Conservation (phyloP, 2,797 vertebrate species). For the Platalea minor region DNA sequence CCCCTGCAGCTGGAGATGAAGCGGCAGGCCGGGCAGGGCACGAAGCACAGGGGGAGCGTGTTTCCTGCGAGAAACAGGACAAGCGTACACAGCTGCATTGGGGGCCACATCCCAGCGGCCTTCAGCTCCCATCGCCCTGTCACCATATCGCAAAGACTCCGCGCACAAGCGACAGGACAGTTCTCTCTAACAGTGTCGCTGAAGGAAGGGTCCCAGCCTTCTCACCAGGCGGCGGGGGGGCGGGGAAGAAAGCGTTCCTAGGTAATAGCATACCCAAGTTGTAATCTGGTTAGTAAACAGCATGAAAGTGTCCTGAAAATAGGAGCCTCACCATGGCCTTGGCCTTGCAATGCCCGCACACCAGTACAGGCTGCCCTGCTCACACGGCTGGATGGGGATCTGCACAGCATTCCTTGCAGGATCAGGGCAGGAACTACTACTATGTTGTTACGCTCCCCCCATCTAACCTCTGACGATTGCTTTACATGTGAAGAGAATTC, state of each 20-base stretch:
- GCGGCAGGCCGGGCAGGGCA: not conserved
- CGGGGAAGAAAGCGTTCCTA: not conserved
- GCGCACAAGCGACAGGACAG: rapidly evolving
- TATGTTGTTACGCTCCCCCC: too few relatives aligned
- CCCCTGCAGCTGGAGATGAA: not conserved
- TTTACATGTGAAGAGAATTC: not conserved
- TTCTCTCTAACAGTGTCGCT: not conserved
- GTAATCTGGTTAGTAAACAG: not conserved
- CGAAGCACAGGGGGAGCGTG: not conserved
- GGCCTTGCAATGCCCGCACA: not conserved
- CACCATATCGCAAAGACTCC: not conserved
- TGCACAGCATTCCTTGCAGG: not conserved
- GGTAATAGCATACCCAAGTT: not conserved
- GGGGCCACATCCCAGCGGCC: not conserved
- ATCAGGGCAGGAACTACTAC: not conserved
- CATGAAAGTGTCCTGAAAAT: rapidly evolving
- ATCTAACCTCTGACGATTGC: rapidly evolving
- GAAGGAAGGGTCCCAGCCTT: not conserved
- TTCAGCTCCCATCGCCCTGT: not conserved
- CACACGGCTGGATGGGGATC: rapidly evolving
- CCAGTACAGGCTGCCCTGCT: not conserved
- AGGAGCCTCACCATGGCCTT: not conserved
- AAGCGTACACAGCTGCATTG: not conserved
- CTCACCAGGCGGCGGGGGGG: too few relatives aligned
- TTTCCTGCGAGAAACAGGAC: not conserved